Base-by-base conservation (phyloP, 2,113 vertebrate genomes). In the Propithecus coquereli region DNA sequence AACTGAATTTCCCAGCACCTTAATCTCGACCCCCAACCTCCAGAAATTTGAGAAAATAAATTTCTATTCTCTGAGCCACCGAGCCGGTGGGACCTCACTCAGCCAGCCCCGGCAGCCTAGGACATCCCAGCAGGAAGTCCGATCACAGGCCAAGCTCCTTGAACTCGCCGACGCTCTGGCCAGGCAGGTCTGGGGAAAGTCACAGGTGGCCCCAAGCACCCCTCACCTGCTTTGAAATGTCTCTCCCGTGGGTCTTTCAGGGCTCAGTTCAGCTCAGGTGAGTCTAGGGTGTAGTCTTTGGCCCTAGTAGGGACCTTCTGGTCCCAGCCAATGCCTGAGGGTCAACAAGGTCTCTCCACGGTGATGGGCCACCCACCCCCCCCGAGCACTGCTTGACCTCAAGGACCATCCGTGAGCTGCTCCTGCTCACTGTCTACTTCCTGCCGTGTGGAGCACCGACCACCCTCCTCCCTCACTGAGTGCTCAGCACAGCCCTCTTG, bases 341-440 rank as follows among this genome's bases (percentile, higher is more conserved):
- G 40, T 32, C 17, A 17, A 8, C 16, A 0, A 32, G 25, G 43
- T 32, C 16, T 16, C 17, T 6, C 40, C 3, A 27, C 13, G 1
- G 59, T 23, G 27, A 10, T 32, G 61, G 30, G 59, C 2, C 8
- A 61, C 2, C 68, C n/a, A n/a, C n/a, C 11, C 20, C 17, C 22
- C 37, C 70, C 70, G 5, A 11, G 23, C 43, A 47, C 73, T 45
- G 8, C 43, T 17, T 40, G 27, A 18, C 43, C 43, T 47, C 73
- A 7, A 25, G 27, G 6, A 27, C 25, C 6, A 25, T 30, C 10
- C 10, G 59, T 12, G 59, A 27, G 59, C 59, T 27, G 59, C 25
- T 61, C 25, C 61, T 30, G 61, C 61, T 30, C 25, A 63, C 61
- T 30, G 61, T 63, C 61, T 11, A 63, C 61, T 5, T 30, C 25